phyloP scores from a whole-genome alignment of 2,888 invertebrate species.

The Campaea margaritaria region DNA sequence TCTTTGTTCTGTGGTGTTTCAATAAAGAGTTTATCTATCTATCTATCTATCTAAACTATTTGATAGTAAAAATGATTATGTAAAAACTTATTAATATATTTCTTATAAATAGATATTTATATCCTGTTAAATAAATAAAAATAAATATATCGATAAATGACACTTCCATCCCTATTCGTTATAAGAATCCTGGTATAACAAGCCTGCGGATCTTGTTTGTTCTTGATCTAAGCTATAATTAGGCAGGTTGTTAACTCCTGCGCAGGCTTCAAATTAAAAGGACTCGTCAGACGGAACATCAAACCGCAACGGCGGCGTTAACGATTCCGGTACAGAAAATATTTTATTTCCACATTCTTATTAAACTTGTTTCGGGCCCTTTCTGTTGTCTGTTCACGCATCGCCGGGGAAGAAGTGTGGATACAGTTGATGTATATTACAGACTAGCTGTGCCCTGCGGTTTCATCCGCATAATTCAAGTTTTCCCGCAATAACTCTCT shows the following conservation, averaged over 20 bases:
- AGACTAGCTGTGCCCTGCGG: no score
- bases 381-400: slow-evolving; percentile 67
- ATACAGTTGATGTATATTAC: slow-evolving; percentile 32
- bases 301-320: slow-evolving; percentile 78
- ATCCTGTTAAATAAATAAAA: no score
- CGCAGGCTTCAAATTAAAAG: slow-evolving; percentile 81
- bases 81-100: no score
- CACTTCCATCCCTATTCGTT: slow-evolving; percentile 30
- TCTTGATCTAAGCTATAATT: slow-evolving; percentile 77
- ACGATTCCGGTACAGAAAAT: slow-evolving; percentile 83
- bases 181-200: slow-evolving; percentile 33
- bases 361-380: slow-evolving; percentile 79
- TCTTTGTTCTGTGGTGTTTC: no score
- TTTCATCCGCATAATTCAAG: no score
- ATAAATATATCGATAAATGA: slow-evolving; percentile 13
- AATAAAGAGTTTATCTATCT: no score
- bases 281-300: slow-evolving; percentile 69
- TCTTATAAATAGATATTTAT: no score
- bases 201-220: slow-evolving; percentile 75
- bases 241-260: slow-evolving; percentile 81
- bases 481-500: no score
- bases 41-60: no score
- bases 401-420: slow-evolving; percentile 57
- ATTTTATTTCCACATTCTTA: slow-evolving; percentile 84
- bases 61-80: no score